Conservation (phyloP, 2,888 invertebrate species). For the Himalopsyche anomala region DNA sequence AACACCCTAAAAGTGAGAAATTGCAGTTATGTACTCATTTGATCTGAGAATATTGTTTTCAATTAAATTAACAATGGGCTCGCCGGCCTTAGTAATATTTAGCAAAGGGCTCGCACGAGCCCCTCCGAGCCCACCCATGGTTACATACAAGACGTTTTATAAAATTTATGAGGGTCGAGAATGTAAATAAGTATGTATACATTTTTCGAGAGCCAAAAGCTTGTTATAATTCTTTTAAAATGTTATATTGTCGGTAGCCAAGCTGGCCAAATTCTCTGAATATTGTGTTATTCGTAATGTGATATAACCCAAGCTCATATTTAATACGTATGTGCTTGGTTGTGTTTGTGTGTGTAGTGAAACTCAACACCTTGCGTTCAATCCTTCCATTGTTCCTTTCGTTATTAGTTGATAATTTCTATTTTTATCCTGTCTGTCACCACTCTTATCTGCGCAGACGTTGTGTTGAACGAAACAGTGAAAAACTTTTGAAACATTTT, state of each 20-base stretch:
- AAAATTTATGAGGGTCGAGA: no score
- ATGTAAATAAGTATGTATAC: no score
- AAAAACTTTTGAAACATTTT: no score
- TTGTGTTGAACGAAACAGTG: neutral
- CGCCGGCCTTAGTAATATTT: no score
- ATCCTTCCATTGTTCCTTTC: slow-evolving; percentile 19
- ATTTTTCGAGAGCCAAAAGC: no score
- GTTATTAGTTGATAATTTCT: neutral
- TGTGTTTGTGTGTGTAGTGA: neutral
- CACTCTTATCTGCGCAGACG: neutral
- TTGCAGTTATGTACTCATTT: no score
- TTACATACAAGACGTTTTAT: no score
- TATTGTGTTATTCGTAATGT: neutral
- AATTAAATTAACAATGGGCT: no score
- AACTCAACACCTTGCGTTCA: neutral
- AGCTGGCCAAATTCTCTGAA: neutral
- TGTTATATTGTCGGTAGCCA: neutral
- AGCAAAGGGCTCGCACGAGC: no score
- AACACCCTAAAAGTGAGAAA: no score
- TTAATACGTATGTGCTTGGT: neutral
- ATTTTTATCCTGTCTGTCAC: neutral
- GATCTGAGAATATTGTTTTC: no score
- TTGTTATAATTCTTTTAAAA: neutral
- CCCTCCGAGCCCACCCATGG: no score
- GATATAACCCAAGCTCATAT: neutral